Evolutionary conservation across 2,113 vertebrate genomes (phyloP).

Genomic region (Lontra canadensis): DNA sequence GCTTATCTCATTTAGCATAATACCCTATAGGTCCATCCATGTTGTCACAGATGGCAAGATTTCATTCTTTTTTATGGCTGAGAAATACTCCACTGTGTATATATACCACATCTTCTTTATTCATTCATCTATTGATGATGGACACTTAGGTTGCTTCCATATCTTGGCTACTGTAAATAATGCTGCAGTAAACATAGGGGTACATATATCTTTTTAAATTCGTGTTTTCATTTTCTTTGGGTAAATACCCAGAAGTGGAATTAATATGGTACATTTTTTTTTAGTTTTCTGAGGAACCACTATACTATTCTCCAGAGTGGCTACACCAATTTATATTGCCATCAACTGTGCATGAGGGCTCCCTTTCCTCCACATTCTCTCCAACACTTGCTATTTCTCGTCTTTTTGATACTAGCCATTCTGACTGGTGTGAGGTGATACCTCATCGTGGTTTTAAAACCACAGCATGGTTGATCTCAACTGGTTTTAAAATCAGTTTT

Average conservation of each 20-base stretch:
- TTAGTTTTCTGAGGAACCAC: background rate
- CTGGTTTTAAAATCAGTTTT: background rate
- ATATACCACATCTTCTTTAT: background rate
- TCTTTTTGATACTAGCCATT: background rate
- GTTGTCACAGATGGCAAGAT: background rate
- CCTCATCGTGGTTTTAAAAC: background rate
- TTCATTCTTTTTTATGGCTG: background rate
- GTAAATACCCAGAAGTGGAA: background rate
- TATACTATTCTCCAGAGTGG: background rate
- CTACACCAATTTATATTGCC: background rate
- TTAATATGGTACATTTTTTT: background rate
- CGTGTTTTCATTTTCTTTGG: background rate
- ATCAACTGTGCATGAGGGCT: background rate
- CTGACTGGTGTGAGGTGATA: background rate
- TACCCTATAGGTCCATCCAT: background rate
- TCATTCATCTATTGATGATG: background rate
- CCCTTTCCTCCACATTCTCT: background rate
- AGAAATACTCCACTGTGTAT: background rate
- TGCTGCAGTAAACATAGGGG: background rate
- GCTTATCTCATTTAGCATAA: background rate
- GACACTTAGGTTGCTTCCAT: background rate
- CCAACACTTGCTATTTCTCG: background rate
- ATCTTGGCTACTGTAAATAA: background rate
- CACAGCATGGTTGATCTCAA: background rate
- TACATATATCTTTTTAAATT: background rate